Evolutionary conservation across 1,140 invertebrate species (phyloP).

Genomic region (Neodiprion virginianus): DNA sequence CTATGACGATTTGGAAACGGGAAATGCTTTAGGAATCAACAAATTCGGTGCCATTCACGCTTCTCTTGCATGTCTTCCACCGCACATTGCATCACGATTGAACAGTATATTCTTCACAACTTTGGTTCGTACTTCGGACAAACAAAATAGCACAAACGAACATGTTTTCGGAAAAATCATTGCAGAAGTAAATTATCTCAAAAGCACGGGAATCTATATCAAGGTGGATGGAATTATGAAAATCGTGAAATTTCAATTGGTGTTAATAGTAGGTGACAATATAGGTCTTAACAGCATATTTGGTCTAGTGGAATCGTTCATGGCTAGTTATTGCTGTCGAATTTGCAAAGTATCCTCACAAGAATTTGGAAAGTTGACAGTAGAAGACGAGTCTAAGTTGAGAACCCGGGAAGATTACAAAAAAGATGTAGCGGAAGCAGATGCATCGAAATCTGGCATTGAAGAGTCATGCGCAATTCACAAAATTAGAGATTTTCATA

Average conservation of each 20-base stretch:
- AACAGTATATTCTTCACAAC: constrained; percentile 21
- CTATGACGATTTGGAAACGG: constrained; percentile 27
- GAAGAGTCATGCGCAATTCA: constrained; percentile 49
- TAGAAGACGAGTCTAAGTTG: background rate
- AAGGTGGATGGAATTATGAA: background rate
- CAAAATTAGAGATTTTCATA: constrained; percentile 45
- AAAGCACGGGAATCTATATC: background rate
- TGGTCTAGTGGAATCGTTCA: constrained; percentile 24
- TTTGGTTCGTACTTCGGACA: no score
- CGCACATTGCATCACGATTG: constrained; percentile 17
- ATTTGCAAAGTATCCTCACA: constrained; percentile 10
- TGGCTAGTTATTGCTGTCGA: constrained; percentile 23
- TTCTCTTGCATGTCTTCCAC: constrained; percentile 25
- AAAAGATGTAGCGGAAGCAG: constrained; percentile 19
- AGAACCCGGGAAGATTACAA: constrained; percentile 21
- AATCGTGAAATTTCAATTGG: constrained; percentile 26
- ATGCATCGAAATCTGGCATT: constrained; percentile 36
- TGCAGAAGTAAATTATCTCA: background rate
- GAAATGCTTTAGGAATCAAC: constrained; percentile 28
- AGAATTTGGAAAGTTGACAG: background rate
- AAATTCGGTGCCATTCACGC: constrained; percentile 30
- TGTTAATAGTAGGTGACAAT: constrained; percentile 24
- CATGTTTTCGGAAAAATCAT: no score
- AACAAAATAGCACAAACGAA: background rate
- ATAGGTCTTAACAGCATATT: constrained; percentile 22